Evolutionary conservation across 2,888 invertebrate species (phyloP).

Genomic region (Cephus pulcher): DNA sequence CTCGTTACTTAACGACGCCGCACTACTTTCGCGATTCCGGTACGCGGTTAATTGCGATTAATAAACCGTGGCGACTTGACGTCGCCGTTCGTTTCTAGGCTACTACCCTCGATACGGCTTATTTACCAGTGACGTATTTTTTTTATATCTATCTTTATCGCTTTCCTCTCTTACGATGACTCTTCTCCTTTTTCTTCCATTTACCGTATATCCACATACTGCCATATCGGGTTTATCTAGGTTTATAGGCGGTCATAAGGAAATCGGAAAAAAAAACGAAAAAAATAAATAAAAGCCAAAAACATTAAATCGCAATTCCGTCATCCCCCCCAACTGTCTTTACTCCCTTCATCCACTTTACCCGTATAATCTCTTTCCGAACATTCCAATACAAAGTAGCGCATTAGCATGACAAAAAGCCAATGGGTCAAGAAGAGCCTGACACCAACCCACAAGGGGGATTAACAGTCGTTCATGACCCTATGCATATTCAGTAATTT

Average conservation of each 20-base stretch:
- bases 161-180: not conserved
- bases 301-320: not conserved
- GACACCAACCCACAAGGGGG: constrained; percentile 49
- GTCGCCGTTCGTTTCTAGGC: constrained; percentile 21
- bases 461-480: constrained; percentile 47
- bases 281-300: too few species aligned
- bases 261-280: not conserved
- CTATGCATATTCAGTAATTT: constrained; percentile 56
- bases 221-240: not conserved
- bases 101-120: constrained; percentile 13
- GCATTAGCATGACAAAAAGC: constrained; percentile 62
- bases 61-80: constrained; percentile 21
- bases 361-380: constrained; percentile 53
- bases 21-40: constrained; percentile 31
- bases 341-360: constrained; percentile 27
- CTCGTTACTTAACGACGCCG: not conserved
- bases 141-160: not conserved
- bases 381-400: constrained; percentile 63
- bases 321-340: not conserved
- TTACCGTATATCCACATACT: not conserved
- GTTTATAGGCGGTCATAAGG: not conserved
- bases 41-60: constrained; percentile 33
- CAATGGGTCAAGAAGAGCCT: constrained; percentile 54
- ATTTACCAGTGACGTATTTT: not conserved
- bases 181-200: not conserved